These are phyloP conservation scores for Vidua macroura DNA, from an alignment of 2,113 vertebrate genomes.

Conservation along the genomic window DNA sequence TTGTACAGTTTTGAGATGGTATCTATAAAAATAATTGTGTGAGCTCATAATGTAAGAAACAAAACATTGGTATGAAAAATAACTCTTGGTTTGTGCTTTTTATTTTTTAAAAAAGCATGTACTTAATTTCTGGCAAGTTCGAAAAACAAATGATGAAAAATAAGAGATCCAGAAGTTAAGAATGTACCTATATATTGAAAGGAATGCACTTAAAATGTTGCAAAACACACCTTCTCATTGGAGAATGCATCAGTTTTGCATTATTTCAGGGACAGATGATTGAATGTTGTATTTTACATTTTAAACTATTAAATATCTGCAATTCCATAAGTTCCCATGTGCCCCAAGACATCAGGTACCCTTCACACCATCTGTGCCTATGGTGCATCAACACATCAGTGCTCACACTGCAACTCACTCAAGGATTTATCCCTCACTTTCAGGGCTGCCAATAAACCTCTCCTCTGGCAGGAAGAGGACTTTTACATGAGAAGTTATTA, in stretches of 20 bases:
- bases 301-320: not conserved
- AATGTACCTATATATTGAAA: not conserved
- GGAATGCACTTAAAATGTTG: not conserved
- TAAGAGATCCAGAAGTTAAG: not conserved
- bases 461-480: not conserved
- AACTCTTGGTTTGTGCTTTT: not conserved
- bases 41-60: not conserved
- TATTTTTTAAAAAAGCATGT: not conserved
- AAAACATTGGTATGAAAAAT: not conserved
- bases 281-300: not conserved
- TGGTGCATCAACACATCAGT: not conserved
- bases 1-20: not conserved
- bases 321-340: rapidly evolving
- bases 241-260: not conserved
- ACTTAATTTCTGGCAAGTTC: not conserved
- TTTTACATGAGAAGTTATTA: not conserved
- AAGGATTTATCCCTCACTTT: not conserved
- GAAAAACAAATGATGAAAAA: not conserved
- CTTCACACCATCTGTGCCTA: not conserved
- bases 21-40: not conserved
- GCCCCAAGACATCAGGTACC: not conserved
- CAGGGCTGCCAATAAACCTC: not conserved
- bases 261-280: not conserved
- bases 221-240: not conserved
- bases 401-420: rapidly evolving